Conservation (phyloP, 2,113 vertebrate genomes). For the Gasterosteus aculeatus region DNA sequence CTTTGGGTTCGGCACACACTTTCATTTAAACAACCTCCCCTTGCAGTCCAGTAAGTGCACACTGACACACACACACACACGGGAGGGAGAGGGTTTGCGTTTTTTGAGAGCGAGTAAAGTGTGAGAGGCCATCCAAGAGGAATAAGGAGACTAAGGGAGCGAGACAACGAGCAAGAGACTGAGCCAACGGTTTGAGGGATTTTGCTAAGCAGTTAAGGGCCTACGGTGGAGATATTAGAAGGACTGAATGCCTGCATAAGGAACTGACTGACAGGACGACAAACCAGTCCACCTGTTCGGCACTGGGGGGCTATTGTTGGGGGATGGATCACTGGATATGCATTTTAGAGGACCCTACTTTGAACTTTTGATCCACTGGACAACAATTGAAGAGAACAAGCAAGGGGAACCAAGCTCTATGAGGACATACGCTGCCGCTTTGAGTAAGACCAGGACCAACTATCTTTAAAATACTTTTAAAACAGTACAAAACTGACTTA, state of each 20-base stretch:
- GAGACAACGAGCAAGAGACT: slow-evolving; percentile 38
- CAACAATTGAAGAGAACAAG: slow-evolving; percentile 31
- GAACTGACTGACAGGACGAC: slow-evolving; percentile 57
- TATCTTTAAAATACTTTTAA: slow-evolving; percentile 13
- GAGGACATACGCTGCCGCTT: slow-evolving; percentile 25
- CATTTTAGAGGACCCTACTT: slow-evolving; percentile 25
- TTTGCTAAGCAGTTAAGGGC: slow-evolving; percentile 29
- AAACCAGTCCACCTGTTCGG: slow-evolving; percentile 54
- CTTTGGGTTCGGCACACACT: slow-evolving; percentile 66
- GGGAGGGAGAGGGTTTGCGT: slow-evolving; percentile 55
- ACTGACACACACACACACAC: slow-evolving; percentile 25
- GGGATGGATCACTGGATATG: slow-evolving; percentile 35
- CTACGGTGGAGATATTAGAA: slow-evolving; percentile 27
- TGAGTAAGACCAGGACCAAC: slow-evolving; percentile 51
- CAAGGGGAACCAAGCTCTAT: slow-evolving; percentile 28
- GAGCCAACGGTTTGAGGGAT: slow-evolving; percentile 26
- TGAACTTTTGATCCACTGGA: slow-evolving; percentile 44
- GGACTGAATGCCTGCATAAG: slow-evolving; percentile 17
- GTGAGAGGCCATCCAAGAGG: slow-evolving; percentile 43
- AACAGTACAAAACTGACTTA: slow-evolving; percentile 3
- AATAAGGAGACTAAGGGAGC: slow-evolving; percentile 36
- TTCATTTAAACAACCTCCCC: slow-evolving; percentile 71
- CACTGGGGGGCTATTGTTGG: slow-evolving; percentile 37
- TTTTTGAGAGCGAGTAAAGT: slow-evolving; percentile 32
- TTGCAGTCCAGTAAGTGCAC: slow-evolving; percentile 49